phyloP scores from a whole-genome alignment of 2,797 vertebrate genomes.

The Ibycter americanus region DNA sequence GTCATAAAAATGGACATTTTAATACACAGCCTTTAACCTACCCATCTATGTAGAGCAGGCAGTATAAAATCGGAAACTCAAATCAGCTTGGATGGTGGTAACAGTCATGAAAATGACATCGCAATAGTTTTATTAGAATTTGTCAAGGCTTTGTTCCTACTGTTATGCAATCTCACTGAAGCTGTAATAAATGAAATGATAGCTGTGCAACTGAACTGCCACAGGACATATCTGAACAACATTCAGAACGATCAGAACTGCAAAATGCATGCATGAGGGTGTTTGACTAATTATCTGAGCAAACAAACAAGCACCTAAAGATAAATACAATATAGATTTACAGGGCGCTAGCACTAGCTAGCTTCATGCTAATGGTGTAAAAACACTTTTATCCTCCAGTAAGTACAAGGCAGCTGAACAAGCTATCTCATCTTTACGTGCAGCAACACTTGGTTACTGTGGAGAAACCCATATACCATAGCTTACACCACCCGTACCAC shows the following conservation, averaged over 20 bases:
- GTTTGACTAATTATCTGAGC: background rate
- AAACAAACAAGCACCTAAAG: background rate
- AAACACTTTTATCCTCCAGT: background rate
- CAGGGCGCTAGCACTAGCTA: background rate
- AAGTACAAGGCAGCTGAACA: background rate
- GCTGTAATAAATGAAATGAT: background rate
- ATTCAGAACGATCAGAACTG: background rate
- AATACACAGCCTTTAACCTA: background rate
- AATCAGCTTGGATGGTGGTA: background rate
- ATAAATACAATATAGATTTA: background rate
- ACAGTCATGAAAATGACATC: background rate
- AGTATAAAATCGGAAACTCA: background rate
- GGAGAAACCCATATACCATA: background rate
- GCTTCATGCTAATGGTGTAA: background rate
- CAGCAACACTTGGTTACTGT: background rate
- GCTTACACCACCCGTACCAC: background rate
- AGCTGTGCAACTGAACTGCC: background rate
- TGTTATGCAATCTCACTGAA: background rate
- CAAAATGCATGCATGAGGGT: background rate
- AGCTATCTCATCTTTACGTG: background rate
- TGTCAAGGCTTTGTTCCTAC: background rate
- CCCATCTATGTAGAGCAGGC: background rate
- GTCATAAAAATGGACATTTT: background rate
- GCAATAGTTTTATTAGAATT: background rate
- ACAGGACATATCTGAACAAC: background rate